Conservation (phyloP, 2,797 vertebrate species). For the Sylvilagus floridanus region DNA sequence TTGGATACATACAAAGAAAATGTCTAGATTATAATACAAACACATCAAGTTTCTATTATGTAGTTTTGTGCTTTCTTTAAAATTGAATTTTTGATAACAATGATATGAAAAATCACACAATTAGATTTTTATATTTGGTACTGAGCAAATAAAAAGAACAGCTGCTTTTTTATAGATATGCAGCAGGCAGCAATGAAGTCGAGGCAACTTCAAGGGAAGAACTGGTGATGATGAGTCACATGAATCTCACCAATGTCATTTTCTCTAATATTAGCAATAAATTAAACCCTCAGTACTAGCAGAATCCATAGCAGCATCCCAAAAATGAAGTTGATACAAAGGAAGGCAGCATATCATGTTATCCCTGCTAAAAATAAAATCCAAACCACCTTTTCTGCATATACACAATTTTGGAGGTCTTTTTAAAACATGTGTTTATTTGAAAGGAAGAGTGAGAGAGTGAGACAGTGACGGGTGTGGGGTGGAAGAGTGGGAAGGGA, state of each 20-base stretch:
- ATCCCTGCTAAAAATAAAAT: neutral
- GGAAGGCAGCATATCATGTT: neutral
- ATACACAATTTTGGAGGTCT: neutral
- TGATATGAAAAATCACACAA: conserved; percentile 61
- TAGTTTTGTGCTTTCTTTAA: conserved; percentile 61
- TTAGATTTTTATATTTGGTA: conserved; percentile 65
- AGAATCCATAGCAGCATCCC: neutral
- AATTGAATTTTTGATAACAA: conserved; percentile 69
- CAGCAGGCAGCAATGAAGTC: conserved; percentile 22
- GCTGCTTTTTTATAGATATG: conserved; percentile 12
- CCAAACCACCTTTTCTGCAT: neutral
- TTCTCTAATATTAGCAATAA: conserved; percentile 29
- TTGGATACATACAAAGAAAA: conserved; percentile 45
- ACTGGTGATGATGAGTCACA: neutral
- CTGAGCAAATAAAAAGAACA: conserved; percentile 26
- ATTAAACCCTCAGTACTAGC: neutral
- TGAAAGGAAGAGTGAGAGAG: too few relatives aligned
- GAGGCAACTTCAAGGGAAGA: conserved; percentile 23
- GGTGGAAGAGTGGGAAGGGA: too few relatives aligned
- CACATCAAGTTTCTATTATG: conserved; percentile 56
- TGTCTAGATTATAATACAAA: conserved; percentile 54
- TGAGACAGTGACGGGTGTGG: too few relatives aligned
- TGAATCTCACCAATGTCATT: neutral
- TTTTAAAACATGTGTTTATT: too few relatives aligned
- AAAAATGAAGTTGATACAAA: neutral